Evolutionary conservation across 2,113 vertebrate species (phyloP), one percentile per base, ranked within the genome.

Genomic region (Calyptomena viridis): DNA sequence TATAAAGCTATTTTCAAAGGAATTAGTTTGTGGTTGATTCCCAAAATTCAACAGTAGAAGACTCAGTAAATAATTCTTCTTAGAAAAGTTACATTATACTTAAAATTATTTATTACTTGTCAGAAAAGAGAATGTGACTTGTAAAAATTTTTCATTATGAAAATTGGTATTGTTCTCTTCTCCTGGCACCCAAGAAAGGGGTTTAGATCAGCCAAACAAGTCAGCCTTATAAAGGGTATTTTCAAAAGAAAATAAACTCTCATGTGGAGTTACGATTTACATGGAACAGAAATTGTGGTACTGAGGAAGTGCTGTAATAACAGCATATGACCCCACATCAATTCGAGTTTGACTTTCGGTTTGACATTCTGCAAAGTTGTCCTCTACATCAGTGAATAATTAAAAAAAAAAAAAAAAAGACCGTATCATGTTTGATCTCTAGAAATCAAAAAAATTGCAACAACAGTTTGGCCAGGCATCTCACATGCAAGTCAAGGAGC

Each of bases 341-440:
- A 14, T 80, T 49, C 72, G n/a, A 91, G 28, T 79, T 24, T 58
- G 74, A 94, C 79, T 90, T 93, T 88, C 79, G 83, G 50, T 83
- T 58, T 88, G 83, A 93, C 76, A 90, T 90, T 81, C 52, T 92
- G 44, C 47, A 92, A 90, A 83, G 42, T 77, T 84, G 81, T 74
- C 39, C 23, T 77, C 63, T 59, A 81, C 21, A 82, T 39, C 46
- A 66, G 53, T 17, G 23, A 77, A 71, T 71, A 93, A 93, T 66
- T 3, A 24, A n/a, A 17, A 23, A 58, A 37, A 39, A 31, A 37
- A 19, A 64, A 37, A 22, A 31, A 59, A 60, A 59, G 25, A 39
- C 24, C 50, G 0, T 18, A 90, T 47, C 30, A 52, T 44, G 17
- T 81, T 81, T 94, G 72, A 96, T 83, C 47, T 95, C 21, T 44